These are phyloP conservation scores for Therioaphis trifolii DNA, from an alignment of 2,888 invertebrate genomes.

Conservation along the genomic window DNA sequence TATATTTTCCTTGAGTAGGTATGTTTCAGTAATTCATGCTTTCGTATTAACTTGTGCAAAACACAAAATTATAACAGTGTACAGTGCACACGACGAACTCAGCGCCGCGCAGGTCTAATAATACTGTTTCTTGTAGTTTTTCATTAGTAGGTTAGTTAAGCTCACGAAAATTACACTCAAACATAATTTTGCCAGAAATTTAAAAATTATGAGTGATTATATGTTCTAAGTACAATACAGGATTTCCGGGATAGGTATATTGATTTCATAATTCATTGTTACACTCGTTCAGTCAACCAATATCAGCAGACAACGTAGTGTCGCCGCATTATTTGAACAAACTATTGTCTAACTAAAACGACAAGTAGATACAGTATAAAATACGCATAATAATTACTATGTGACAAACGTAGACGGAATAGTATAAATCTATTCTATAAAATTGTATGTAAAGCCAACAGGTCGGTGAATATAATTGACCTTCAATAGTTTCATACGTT, in stretches of 20 bases:
- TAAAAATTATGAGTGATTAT: neutral
- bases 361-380: slow-evolving; percentile 36
- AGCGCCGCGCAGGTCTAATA: too few relatives aligned
- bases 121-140: too few relatives aligned
- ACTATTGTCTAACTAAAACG: slow-evolving; percentile 34
- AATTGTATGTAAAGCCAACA: slow-evolving; percentile 47
- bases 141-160: too few relatives aligned
- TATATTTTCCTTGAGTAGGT: too few relatives aligned
- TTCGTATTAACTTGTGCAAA: too few relatives aligned
- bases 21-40: too few relatives aligned
- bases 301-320: slow-evolving; percentile 16
- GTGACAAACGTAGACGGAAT: slow-evolving; percentile 11
- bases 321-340: neutral
- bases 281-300: neutral
- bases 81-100: too few relatives aligned
- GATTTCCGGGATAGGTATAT: slow-evolving; percentile 56
- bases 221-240: slow-evolving; percentile 30
- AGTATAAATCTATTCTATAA: slow-evolving; percentile 25
- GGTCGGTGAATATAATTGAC: slow-evolving; percentile 57
- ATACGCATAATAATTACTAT: slow-evolving; percentile 47
- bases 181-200: neutral
- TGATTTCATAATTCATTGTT: neutral
- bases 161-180: neutral
- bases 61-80: too few relatives aligned
- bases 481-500: slow-evolving; percentile 28